Base-by-base conservation (phyloP, 2,888 invertebrate genomes). In the Dysmachus trigonus region DNA sequence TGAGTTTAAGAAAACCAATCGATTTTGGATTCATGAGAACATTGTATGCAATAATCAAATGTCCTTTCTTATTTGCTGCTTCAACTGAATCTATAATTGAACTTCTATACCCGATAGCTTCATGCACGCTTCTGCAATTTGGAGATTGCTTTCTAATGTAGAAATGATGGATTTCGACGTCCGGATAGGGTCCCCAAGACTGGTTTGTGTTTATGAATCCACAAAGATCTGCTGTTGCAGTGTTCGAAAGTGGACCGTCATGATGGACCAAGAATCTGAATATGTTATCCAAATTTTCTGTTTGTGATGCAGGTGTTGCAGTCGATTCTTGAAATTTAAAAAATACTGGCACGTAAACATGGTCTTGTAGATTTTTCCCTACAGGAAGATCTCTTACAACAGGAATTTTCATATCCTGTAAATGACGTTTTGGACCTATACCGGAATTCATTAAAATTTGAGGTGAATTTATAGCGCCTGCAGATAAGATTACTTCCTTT, bases 361-460 rank as follows among this genome's bases (percentile, higher is more conserved):
- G 97, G 90, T 97, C 97, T 90, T 97, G 96, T 0, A 97, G 92
- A 90, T 97, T 95, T 87, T 95, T 93, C 0, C 96, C 96, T 0
- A 97, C 96, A 71, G 88, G 87, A 41, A 91, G 84, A 62, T 90
- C 88, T 10, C 85, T 87, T 0, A 89, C 15, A 1, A 88, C 72
- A 6, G 89, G 87, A 84, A 90, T 89, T 3, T 88, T 87, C 0
- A 89, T 31, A 0, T 81, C 27, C 10, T 85, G 31, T 2, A 90
- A 85, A 18, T 90, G 89, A 0, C 86, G 15, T 5, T 31, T 72
- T 1, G 89, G 89, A n/a, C 90, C 90, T 33, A 91, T 89, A 0
- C 90, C 90, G 8, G 91, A 90, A 0, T 88, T 87, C 87, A 89
- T 88, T 3, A 91, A 87, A 3, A 91, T 51, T 85, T 90, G 88